Evolutionary conservation across 2,797 vertebrate species (phyloP).

Genomic region (Morus bassanus): DNA sequence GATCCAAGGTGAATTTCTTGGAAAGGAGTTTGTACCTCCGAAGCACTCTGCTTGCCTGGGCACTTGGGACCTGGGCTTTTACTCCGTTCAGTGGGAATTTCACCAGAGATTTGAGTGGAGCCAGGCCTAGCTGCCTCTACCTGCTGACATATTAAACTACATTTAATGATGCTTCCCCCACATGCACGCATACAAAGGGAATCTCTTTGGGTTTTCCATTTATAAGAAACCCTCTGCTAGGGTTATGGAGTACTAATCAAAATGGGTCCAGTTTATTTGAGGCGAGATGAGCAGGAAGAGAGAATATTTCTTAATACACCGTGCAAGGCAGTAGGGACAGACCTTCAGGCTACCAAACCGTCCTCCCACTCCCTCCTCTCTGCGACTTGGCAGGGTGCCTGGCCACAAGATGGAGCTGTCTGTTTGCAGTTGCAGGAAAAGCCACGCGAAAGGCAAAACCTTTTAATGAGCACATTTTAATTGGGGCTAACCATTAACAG

Average conservation of each 20-base stretch:
- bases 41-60: not conserved
- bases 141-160: not conserved
- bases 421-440: not conserved
- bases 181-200: rapidly evolving
- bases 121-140: not conserved
- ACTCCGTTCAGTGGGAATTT: not conserved
- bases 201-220: not conserved
- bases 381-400: not conserved
- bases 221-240: not conserved
- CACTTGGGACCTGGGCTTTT: not conserved
- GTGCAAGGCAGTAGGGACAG: rapidly evolving
- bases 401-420: constrained; percentile 61
- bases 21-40: rapidly evolving
- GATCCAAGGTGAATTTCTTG: not conserved
- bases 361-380: rapidly evolving
- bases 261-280: not conserved
- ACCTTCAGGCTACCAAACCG: not conserved
- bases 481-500: not conserved
- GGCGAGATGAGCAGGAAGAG: not conserved
- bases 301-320: not conserved
- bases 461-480: not conserved
- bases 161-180: not conserved
- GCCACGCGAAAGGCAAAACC: not conserved
- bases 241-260: not conserved
- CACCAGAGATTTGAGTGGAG: not conserved